Conservation (phyloP, 1,140 invertebrate species). For the Drosophila tsacasi region DNA sequence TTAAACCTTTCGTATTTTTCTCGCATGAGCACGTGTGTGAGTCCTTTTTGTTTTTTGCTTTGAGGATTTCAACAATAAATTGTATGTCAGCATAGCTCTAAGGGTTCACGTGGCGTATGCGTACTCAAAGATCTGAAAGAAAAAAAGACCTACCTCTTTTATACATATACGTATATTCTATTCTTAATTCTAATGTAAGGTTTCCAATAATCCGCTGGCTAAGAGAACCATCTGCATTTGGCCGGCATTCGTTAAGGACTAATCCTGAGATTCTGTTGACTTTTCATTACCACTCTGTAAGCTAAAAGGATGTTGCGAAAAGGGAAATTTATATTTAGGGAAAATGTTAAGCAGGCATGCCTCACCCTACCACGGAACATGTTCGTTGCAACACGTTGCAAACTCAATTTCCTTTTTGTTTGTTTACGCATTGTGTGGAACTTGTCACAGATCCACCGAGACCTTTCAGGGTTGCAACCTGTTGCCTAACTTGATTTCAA, state of each 20-base stretch:
- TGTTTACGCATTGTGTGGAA: conserved; percentile 47
- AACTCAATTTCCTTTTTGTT: conserved; percentile 6
- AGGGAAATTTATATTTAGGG: conserved; percentile 23
- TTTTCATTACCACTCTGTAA: background rate
- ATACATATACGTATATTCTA: conserved; percentile 1
- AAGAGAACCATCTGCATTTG: background rate
- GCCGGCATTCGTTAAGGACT: conserved; percentile 4
- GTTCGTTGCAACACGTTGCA: conserved; percentile 28
- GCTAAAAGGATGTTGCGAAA: background rate
- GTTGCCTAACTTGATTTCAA: conserved; percentile 17
- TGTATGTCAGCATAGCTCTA: conserved; percentile 10
- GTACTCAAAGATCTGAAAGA: background rate
- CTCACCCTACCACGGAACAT: conserved; percentile 14
- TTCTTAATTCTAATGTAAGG: background rate
- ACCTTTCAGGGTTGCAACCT: conserved; percentile 16
- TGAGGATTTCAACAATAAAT: conserved; percentile 11
- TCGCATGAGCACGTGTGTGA: background rate
- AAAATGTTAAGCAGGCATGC: background rate
- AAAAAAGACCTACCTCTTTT: background rate
- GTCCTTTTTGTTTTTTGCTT: background rate
- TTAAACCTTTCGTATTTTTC: conserved; percentile 4
- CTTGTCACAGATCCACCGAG: conserved; percentile 32
- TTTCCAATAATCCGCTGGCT: background rate
- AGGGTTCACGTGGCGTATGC: background rate
- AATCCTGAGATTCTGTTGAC: background rate